phyloP scores from a whole-genome alignment of 2,113 vertebrate species.

The Boulengeromyrus knoepffleri region DNA sequence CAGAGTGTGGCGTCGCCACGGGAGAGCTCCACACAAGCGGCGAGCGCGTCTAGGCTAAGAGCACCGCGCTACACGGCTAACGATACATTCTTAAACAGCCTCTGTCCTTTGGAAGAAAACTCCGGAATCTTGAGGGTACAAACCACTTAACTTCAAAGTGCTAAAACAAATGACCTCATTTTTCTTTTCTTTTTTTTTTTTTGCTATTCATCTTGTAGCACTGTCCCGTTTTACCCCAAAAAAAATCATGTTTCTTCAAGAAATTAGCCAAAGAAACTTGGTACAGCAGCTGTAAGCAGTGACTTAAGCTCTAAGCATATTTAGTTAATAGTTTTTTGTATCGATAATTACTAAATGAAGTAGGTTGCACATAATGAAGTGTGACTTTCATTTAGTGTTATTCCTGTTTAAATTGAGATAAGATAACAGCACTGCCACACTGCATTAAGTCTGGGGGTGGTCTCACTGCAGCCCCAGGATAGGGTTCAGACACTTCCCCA shows the following conservation, averaged over 20 bases:
- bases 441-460: not conserved
- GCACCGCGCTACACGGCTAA: not conserved
- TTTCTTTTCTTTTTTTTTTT: not conserved
- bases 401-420: not conserved
- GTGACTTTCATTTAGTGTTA: not conserved
- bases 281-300: not conserved
- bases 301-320: not conserved
- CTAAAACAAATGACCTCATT: not conserved
- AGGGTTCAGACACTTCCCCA: not conserved
- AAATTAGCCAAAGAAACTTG: not conserved
- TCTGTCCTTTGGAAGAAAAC: not conserved
- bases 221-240: not conserved
- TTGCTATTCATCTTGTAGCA: not conserved
- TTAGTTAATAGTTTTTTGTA: not conserved
- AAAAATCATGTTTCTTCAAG: not conserved
- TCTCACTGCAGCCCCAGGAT: not conserved
- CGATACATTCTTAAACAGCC: not conserved
- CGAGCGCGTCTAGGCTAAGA: not conserved
- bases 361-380: not conserved
- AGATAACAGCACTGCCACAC: not conserved
- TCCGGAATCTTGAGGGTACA: not conserved
- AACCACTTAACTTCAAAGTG: not conserved
- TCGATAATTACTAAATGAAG: not conserved
- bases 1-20: not conserved
- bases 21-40: not conserved